A percentile compares a stretch with the other conserved stretches of the same genome.
Evolutionary conservation across 2,888 invertebrate genomes (phyloP).

Genomic region (Pediacus dermestoides): DNA sequence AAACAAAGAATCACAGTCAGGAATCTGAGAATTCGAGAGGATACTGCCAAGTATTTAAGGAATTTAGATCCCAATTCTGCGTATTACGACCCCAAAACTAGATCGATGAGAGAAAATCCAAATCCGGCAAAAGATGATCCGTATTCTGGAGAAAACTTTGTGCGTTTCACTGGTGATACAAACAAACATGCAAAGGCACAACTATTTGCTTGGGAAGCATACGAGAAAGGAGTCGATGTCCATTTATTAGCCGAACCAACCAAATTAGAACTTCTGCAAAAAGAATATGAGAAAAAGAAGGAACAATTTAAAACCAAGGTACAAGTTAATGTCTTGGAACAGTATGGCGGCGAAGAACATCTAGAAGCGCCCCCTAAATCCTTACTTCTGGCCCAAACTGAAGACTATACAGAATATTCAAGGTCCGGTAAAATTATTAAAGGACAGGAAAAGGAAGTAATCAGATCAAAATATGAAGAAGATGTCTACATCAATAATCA

Average conservation of each 20-base stretch:
- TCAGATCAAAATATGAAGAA: slow-evolving; percentile 89
- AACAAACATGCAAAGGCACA: slow-evolving; percentile 86
- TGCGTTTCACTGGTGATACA: slow-evolving; percentile 92
- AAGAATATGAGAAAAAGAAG: slow-evolving; percentile 86
- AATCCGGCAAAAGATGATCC: slow-evolving; percentile 42
- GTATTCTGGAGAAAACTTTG: slow-evolving; percentile 96
- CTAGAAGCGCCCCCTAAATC: slow-evolving; percentile 82
- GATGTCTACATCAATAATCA: slow-evolving; percentile 92
- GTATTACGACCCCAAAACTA: slow-evolving; percentile 98
- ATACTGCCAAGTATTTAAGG: slow-evolving; percentile 96
- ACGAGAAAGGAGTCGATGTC: slow-evolving; percentile 88
- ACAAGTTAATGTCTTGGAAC: slow-evolving; percentile 79
- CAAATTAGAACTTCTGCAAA: slow-evolving; percentile 86
- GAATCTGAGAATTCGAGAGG: slow-evolving; percentile 96
- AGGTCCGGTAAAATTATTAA: slow-evolving; percentile 82
- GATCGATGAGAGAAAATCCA: slow-evolving; percentile 88
- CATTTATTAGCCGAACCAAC: slow-evolving; percentile 97
- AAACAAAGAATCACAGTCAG: slow-evolving; percentile 98
- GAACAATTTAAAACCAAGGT: slow-evolving; percentile 85
- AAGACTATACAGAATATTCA: slow-evolving; percentile 94
- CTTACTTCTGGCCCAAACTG: slow-evolving; percentile 90
- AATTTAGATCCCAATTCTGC: slow-evolving; percentile 97
- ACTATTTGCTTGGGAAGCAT: slow-evolving; percentile 96
- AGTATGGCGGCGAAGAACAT: slow-evolving; percentile 95
- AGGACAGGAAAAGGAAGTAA: slow-evolving; percentile 84